Percentiles rank a stretch among this genome's conserved stretches.
phyloP scores from a whole-genome alignment of 2,113 vertebrate genomes.

The Aspidoscelis tigris region DNA sequence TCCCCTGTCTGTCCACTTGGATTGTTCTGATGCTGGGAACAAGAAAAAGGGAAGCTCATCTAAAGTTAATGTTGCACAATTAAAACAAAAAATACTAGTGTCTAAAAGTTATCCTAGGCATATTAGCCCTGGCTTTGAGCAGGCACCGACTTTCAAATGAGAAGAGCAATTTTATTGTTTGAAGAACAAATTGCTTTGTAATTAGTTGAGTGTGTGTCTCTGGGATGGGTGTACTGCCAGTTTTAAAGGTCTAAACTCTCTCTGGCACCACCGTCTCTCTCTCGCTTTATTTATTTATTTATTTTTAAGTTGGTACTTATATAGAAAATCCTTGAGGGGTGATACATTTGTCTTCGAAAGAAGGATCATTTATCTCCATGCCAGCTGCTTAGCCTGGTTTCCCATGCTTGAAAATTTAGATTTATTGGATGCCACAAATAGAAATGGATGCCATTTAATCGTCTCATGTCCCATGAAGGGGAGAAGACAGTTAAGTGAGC shows the following conservation, averaged over 20 bases:
- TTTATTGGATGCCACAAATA: conserved; percentile 76
- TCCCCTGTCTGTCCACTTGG: too few relatives aligned
- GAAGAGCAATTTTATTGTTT: background rate
- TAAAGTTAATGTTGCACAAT: too few relatives aligned
- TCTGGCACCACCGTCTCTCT: background rate
- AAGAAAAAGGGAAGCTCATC: too few relatives aligned
- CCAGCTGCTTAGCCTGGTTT: conserved; percentile 71
- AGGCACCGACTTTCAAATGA: background rate
- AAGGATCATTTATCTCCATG: conserved; percentile 78
- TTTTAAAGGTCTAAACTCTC: conserved; percentile 34
- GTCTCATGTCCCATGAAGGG: conserved; percentile 58
- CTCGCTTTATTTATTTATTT: too few relatives aligned
- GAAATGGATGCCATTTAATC: conserved; percentile 68
- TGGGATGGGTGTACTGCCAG: background rate
- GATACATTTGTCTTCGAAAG: conserved; percentile 62
- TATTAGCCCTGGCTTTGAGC: too few relatives aligned
- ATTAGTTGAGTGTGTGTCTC: conserved; percentile 10
- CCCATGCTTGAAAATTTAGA: conserved; percentile 80
- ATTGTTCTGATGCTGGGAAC: too few relatives aligned
- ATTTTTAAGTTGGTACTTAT: background rate
- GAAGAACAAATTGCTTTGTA: background rate
- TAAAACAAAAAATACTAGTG: too few relatives aligned
- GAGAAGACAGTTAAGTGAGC: background rate
- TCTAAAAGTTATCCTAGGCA: background rate
- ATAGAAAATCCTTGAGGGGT: conserved; percentile 56